These are phyloP conservation scores for Amblyteles armatorius DNA, from an alignment of 2,888 invertebrate species.

Conservation along the genomic window DNA sequence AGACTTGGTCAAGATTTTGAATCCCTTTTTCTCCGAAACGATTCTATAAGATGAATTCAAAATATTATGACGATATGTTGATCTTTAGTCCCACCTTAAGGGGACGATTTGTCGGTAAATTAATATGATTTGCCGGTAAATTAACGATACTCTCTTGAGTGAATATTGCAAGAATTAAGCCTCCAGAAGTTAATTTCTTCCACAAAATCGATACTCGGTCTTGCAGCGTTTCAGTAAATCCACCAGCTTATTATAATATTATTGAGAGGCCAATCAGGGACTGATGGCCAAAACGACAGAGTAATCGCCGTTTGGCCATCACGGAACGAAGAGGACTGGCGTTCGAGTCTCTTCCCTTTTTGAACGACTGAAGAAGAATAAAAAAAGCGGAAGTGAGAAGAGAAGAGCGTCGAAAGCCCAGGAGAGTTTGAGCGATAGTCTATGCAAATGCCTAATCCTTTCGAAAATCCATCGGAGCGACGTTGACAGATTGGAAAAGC, in stretches of 20 bases:
- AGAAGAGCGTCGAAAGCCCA: conserved; percentile 38
- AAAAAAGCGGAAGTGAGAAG: conserved; percentile 2
- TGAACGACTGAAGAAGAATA: conserved; percentile 20
- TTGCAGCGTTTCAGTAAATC: background rate
- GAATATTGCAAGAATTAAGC: too few species aligned
- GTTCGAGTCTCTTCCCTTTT: conserved; percentile 10
- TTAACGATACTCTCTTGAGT: too few species aligned
- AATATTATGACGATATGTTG: too few species aligned
- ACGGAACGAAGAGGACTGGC: background rate
- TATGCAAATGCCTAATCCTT: conserved; percentile 84
- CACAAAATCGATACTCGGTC: too few species aligned
- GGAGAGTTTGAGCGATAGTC: conserved; percentile 81
- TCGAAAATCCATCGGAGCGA: conserved; percentile 82
- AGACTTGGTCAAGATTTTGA: too few species aligned
- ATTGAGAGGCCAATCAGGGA: background rate
- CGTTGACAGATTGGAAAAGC: conserved; percentile 81
- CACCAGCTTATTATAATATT: background rate
- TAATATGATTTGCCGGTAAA: too few species aligned
- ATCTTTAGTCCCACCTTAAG: too few species aligned
- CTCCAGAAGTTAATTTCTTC: too few species aligned
- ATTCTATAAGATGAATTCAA: too few species aligned
- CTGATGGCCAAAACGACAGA: background rate
- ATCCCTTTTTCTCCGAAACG: too few species aligned
- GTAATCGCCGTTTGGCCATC: conserved; percentile 27
- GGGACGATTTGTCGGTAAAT: too few species aligned